A percentile compares a stretch with the other conserved stretches of the same genome.
phyloP scores from a whole-genome alignment of 2,113 vertebrate species.

The Daubentonia madagascariensis region DNA sequence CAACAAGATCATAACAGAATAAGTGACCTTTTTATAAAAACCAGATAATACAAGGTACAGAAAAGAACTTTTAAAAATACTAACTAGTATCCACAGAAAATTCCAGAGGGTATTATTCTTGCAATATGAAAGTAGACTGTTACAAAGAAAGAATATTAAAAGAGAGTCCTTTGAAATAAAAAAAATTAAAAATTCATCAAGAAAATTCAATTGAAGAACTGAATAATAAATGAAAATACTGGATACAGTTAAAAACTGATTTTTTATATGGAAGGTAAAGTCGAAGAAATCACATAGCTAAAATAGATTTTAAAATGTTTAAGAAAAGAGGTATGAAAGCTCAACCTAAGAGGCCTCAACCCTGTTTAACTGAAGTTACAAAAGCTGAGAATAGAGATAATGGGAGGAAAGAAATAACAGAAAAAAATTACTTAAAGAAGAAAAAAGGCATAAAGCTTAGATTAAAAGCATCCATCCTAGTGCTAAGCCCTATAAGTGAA shows the following conservation, averaged over 20 bases:
- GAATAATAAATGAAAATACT: background rate
- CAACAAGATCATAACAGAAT: background rate
- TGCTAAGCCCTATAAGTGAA: background rate
- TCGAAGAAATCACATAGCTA: slow-evolving; percentile 1
- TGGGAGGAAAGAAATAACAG: background rate
- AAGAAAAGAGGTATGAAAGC: background rate
- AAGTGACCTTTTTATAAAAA: background rate
- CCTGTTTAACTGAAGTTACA: background rate
- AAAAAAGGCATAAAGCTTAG: background rate
- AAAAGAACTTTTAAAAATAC: background rate
- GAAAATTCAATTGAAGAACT: background rate
- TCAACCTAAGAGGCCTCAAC: background rate
- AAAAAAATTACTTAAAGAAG: background rate
- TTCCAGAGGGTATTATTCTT: background rate
- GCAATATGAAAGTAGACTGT: background rate
- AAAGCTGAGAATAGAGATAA: background rate
- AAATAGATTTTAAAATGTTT: background rate
- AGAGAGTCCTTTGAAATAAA: background rate
- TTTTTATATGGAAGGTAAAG: background rate
- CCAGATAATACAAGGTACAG: background rate
- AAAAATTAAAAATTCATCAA: background rate
- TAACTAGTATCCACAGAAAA: background rate
- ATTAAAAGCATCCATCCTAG: background rate
- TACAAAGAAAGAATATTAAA: background rate
- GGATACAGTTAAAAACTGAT: background rate